phyloP scores from a whole-genome alignment of 2,797 vertebrate genomes.

The Vespertilio murinus region DNA sequence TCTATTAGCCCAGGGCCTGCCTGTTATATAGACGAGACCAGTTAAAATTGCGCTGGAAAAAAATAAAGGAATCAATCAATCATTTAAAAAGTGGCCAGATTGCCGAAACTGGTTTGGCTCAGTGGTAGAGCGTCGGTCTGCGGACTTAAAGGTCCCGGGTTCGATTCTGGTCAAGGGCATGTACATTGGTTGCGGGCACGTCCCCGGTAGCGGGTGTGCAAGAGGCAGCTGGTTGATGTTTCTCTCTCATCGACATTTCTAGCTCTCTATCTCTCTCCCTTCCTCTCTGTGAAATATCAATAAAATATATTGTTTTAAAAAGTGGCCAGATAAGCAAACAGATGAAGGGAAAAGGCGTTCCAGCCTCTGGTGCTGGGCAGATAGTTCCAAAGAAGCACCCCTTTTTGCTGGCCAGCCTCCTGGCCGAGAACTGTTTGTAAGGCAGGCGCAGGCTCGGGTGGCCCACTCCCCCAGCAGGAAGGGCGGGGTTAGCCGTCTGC shows the following conservation, averaged over 20 bases:
- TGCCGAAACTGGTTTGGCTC: too few relatives aligned
- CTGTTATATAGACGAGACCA: not conserved
- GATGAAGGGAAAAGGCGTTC: not conserved
- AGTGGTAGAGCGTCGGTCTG: too few relatives aligned
- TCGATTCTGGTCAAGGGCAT: too few relatives aligned
- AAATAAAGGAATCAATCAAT: not conserved
- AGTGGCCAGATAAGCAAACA: not conserved
- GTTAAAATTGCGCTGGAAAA: not conserved
- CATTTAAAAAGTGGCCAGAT: not conserved
- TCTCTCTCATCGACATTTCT: too few relatives aligned
- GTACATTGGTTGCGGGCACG: too few relatives aligned
- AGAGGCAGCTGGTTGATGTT: too few relatives aligned
- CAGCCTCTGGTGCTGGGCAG: not conserved
- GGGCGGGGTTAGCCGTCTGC: not conserved
- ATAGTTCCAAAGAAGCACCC: not conserved
- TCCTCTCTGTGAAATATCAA: too few relatives aligned
- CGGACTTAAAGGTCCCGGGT: too few relatives aligned
- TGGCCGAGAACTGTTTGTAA: too few relatives aligned
- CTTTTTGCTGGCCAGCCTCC: not conserved
- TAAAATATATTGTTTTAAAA: too few relatives aligned
- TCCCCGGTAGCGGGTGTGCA: too few relatives aligned
- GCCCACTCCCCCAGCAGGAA: not conserved
- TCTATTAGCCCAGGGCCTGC: not conserved
- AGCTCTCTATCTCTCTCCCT: too few relatives aligned
- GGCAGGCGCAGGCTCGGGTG: not conserved